Conservation (phyloP, 2,888 invertebrate species). For the Colostygia pectinataria region DNA sequence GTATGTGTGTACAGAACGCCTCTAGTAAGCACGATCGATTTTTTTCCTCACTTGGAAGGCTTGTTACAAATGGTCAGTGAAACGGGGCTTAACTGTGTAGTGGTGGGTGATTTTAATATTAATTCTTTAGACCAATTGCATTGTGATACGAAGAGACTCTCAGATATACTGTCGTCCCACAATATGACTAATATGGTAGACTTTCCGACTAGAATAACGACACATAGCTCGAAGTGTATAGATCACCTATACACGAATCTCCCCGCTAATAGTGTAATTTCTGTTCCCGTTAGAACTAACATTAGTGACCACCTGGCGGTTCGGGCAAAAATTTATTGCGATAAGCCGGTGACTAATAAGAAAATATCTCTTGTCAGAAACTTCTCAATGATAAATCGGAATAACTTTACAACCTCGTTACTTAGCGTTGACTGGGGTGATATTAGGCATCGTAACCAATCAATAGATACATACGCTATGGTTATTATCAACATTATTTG, state of each 20-base stretch:
- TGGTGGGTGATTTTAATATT: not conserved
- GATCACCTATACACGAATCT: not conserved
- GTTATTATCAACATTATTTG: too few relatives aligned
- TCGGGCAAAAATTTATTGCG: not conserved
- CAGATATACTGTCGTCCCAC: not conserved
- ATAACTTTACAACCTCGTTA: too few relatives aligned
- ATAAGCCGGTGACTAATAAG: too few relatives aligned
- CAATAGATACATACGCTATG: too few relatives aligned
- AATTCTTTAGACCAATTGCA: not conserved
- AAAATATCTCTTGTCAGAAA: too few relatives aligned
- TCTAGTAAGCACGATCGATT: not conserved
- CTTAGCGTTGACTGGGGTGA: too few relatives aligned
- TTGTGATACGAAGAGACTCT: not conserved
- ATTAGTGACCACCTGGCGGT: not conserved
- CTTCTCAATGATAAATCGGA: too few relatives aligned
- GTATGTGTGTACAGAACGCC: not conserved
- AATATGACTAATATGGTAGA: not conserved
- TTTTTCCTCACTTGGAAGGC: not conserved
- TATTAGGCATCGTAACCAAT: too few relatives aligned
- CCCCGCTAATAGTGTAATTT: not conserved
- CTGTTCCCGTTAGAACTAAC: not conserved
- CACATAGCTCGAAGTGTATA: not conserved
- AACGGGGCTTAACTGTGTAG: not conserved
- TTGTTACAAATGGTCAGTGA: not conserved
- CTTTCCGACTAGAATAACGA: constrained; percentile 17